These are phyloP conservation scores for Andrena bucephala DNA, from an alignment of 2,888 invertebrate genomes.

Conservation along the genomic window DNA sequence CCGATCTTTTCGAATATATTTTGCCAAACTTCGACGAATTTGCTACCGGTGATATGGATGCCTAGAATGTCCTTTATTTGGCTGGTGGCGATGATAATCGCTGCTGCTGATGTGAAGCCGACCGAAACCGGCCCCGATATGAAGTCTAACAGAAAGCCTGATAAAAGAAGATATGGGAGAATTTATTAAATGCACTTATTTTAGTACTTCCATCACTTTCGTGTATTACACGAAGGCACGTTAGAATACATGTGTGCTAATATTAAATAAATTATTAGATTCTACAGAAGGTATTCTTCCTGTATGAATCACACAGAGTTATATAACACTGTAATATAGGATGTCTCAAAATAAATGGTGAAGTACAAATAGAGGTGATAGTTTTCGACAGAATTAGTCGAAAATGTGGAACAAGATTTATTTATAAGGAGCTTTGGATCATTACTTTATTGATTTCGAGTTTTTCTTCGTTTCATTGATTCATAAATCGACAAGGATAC, in stretches of 20 bases:
- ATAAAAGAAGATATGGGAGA: conserved; percentile 46
- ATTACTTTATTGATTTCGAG: not conserved
- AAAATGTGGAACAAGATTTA: not conserved
- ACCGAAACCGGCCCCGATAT: conserved; percentile 94
- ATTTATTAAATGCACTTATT: not conserved
- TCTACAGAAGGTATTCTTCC: not conserved
- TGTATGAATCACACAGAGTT: too few species aligned
- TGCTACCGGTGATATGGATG: conserved; percentile 89
- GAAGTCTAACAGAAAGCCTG: conserved; percentile 93
- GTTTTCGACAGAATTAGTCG: not conserved
- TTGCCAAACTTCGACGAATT: conserved; percentile 90
- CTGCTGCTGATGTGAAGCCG: conserved; percentile 93
- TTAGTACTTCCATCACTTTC: not conserved
- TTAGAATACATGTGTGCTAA: not conserved
- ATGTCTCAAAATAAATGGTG: not conserved
- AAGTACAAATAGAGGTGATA: not conserved
- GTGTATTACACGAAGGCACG: not conserved
- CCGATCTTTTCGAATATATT: conserved; percentile 90
- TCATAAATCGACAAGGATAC: too few species aligned
- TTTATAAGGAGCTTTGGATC: not conserved
- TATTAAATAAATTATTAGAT: not conserved
- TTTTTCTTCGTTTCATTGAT: not conserved
- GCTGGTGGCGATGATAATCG: conserved; percentile 92
- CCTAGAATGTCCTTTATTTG: conserved; percentile 92
- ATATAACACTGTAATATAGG: not conserved